These are phyloP conservation scores for Strix uralensis DNA, from an alignment of 2,113 vertebrate genomes.

Conservation along the genomic window DNA sequence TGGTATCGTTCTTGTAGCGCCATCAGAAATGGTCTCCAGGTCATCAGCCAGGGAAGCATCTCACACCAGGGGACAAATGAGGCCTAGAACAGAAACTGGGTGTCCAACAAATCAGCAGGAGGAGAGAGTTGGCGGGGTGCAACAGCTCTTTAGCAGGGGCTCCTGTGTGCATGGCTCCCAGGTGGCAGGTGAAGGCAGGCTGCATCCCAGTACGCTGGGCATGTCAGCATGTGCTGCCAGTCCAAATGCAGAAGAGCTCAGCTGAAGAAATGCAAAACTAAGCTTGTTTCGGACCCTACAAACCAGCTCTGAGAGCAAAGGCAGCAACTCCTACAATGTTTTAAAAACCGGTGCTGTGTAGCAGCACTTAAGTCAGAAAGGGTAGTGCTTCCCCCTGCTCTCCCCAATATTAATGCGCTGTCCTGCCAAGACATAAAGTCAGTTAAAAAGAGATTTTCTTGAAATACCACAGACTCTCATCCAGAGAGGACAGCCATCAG, in stretches of 20 bases:
- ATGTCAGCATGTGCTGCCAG: rapidly evolving
- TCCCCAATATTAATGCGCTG: neutral
- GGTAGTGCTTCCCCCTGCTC: neutral
- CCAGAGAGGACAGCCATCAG: rapidly evolving
- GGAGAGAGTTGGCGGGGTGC: neutral
- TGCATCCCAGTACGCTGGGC: rapidly evolving
- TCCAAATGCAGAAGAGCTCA: neutral
- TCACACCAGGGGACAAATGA: neutral
- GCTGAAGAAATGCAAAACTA: neutral
- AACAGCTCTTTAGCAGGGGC: neutral
- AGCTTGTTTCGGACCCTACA: neutral
- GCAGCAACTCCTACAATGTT: neutral
- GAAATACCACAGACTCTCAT: neutral
- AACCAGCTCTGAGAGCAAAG: neutral
- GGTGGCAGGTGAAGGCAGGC: neutral
- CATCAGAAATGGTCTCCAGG: neutral
- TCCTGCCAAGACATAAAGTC: neutral
- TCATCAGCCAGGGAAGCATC: neutral
- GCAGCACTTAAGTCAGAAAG: neutral
- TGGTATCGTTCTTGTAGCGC: neutral
- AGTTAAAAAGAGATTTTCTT: neutral
- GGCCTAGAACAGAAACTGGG: neutral
- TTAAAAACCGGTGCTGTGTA: neutral
- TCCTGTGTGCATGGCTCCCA: rapidly evolving
- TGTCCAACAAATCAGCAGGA: neutral